Evolutionary conservation across 1,140 invertebrate species (phyloP), one percentile per base, ranked within the genome.

Genomic region (Theocolax elegans): DNA sequence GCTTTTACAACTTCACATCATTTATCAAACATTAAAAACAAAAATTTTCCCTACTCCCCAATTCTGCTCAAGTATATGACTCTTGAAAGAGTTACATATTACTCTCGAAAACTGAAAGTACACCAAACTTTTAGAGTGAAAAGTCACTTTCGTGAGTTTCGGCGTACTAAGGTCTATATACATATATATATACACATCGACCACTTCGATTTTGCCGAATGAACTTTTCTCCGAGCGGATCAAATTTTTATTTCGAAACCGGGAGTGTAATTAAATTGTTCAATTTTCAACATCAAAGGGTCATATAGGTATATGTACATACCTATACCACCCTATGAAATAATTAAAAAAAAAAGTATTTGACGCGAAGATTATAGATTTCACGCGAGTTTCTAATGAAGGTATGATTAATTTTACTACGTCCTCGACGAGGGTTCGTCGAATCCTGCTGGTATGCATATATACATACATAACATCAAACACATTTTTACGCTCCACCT

Each of bases 381-480:
- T 54, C 25, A 27, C 51, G 12, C 51, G 13, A 15, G 12, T n/a
- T n/a, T 3, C 29, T 54, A 54, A 54, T 31, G 23, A 54, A n/a
- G n/a, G 27, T 31, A 25, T 35, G n/a, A 54, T 54, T 54, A 17
- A 54, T 54, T 35, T 35, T 54, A 35, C 10, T 35, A 35, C 29
- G 51, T 29, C 23, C 23, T 23, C 13, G 48, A 21, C 48, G 15
- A 29, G 23, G 27, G 49, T 27, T 53, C 29, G 17, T 17, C 27
- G 6, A 51, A 54, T 27, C 31, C 31, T 27, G 19, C 1, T 19
- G 27, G 1, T 35, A 27, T 29, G 4, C 29, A 12, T n/a, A n/a
- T n/a, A n/a, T n/a, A n/a, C n/a, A n/a, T n/a, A n/a, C n/a, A 35
- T 7, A 35, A 54, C 51, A 54, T 54, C 51, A 54, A 54, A 54